Percentiles rank a stretch among this genome's conserved stretches.
These are phyloP conservation scores for Lates calcarifer DNA, from an alignment of 2,113 vertebrate species.

Conservation along the genomic window DNA sequence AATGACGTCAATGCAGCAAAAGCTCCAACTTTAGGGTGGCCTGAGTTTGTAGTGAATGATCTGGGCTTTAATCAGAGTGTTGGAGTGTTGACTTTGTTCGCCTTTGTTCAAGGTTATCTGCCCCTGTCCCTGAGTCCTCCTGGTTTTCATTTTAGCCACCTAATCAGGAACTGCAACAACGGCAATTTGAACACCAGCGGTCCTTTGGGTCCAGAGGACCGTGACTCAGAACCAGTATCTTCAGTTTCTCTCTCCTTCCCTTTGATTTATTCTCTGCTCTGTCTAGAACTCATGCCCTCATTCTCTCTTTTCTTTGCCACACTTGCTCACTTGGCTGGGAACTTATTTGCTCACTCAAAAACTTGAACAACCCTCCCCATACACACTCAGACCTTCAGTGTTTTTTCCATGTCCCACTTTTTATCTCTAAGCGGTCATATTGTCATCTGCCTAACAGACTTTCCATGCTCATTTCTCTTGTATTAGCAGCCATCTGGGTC, in stretches of 20 bases:
- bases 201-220: conserved; percentile 19
- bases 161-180: neutral
- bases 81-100: neutral
- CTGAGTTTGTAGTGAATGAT: neutral
- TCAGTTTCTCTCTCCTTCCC: neutral
- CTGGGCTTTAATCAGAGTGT: neutral
- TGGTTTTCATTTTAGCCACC: conserved; percentile 9
- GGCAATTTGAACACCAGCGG: neutral
- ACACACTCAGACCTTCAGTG: neutral
- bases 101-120: conserved; percentile 9
- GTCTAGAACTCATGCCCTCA: neutral
- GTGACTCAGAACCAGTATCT: conserved; percentile 17
- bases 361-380: neutral
- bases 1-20: neutral
- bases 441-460: conserved; percentile 44
- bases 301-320: conserved; percentile 31
- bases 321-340: conserved; percentile 16
- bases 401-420: conserved; percentile 31
- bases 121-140: neutral
- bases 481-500: conserved; percentile 49
- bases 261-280: conserved; percentile 4
- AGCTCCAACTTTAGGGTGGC: neutral
- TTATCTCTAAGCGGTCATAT: conserved; percentile 51
- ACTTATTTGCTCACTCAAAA: conserved; percentile 25
- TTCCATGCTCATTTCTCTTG: conserved; percentile 10